Percentiles rank a stretch among this genome's conserved stretches.
These are phyloP conservation scores for Rambutsinella grinnellia DNA, from an alignment of 2,888 invertebrate genomes.

Conservation along the genomic window DNA sequence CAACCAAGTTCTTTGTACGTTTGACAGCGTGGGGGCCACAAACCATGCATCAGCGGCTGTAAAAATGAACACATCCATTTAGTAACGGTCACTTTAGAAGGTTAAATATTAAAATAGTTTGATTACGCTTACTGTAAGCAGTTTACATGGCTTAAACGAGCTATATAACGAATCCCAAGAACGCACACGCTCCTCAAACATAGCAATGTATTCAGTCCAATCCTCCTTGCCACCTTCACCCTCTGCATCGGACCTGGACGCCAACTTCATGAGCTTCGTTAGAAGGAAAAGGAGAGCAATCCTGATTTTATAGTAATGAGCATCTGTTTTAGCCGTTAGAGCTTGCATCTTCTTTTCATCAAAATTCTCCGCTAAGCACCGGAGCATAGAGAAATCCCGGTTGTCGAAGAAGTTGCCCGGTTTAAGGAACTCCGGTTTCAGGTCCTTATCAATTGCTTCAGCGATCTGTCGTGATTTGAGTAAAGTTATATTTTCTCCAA, in stretches of 20 bases:
- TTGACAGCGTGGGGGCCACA: conserved; percentile 47
- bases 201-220: no score
- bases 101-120: background rate
- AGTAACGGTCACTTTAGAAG: no score
- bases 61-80: conserved; percentile 3
- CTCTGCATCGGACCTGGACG: background rate
- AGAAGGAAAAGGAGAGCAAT: background rate
- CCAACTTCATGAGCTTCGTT: background rate
- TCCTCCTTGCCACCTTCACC: no score
- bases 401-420: conserved; percentile 19
- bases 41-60: conserved; percentile 52
- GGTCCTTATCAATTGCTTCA: background rate
- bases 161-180: no score
- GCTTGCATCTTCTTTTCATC: conserved; percentile 13
- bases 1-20: background rate
- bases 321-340: conserved; percentile 43
- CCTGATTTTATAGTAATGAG: conserved; percentile 46
- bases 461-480: conserved; percentile 15
- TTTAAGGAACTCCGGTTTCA: background rate
- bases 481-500: background rate
- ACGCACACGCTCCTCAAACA: no score
- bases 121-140: no score
- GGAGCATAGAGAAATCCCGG: conserved; percentile 58
- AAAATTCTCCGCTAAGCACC: conserved; percentile 38
- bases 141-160: no score